A percentile compares a stretch with the other conserved stretches of the same genome.
These are phyloP conservation scores for Paraplagusia blochii DNA, from an alignment of 2,113 vertebrate species.

Conservation along the genomic window DNA sequence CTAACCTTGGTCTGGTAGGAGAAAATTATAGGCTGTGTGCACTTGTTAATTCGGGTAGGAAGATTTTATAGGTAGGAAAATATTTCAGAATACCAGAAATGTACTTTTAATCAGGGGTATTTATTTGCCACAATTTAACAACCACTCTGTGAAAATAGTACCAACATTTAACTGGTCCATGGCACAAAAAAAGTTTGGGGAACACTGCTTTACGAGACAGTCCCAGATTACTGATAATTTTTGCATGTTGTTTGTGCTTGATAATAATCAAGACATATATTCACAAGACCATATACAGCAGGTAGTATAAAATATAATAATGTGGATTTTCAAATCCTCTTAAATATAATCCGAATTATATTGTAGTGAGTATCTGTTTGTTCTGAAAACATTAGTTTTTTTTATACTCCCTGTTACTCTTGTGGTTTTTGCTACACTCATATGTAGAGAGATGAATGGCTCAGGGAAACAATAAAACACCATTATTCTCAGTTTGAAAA, in stretches of 20 bases:
- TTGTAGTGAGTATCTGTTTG: not conserved
- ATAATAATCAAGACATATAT: not conserved
- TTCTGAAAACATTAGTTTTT: not conserved
- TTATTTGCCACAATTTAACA: too few species aligned
- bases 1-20: too few species aligned
- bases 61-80: too few species aligned
- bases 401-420: not conserved
- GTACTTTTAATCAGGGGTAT: too few species aligned
- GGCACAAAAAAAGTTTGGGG: too few species aligned
- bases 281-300: not conserved
- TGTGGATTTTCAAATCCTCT: too few species aligned
- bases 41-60: too few species aligned
- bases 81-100: too few species aligned
- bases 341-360: not conserved
- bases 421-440: conserved; percentile 1
- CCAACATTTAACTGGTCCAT: too few species aligned
- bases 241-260: not conserved
- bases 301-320: too few species aligned
- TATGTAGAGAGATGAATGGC: conserved; percentile 23
- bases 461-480: conserved; percentile 16
- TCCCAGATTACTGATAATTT: not conserved
- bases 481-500: conserved; percentile 18
- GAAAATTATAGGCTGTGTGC: too few species aligned
- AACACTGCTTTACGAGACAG: not conserved
- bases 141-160: too few species aligned